These are phyloP conservation scores for Tolypeutes matacus DNA, from an alignment of 2,797 vertebrate genomes.

Conservation along the genomic window DNA sequence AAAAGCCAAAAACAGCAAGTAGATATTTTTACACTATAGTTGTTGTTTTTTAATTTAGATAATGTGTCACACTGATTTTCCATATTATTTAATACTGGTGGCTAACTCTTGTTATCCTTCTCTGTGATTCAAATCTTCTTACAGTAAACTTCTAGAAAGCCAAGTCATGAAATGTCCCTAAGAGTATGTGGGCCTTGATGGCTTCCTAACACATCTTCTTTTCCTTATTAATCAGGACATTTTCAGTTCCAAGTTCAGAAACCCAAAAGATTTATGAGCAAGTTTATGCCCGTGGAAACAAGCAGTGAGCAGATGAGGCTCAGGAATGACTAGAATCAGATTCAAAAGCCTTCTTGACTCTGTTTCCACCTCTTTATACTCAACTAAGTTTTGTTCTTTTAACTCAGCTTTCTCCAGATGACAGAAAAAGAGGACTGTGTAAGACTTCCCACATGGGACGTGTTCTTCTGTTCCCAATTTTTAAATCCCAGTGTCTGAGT, in stretches of 20 bases:
- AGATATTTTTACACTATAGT: not conserved
- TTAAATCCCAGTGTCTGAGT: not conserved
- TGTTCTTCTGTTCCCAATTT: not conserved
- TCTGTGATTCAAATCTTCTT: not conserved
- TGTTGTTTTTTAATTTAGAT: not conserved
- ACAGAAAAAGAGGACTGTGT: not conserved
- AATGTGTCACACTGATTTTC: not conserved
- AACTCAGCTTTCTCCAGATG: not conserved
- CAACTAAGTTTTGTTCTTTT: not conserved
- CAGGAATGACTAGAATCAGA: not conserved
- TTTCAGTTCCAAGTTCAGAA: not conserved
- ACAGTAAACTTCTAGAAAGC: not conserved
- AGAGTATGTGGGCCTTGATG: not conserved
- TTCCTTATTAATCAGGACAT: not conserved
- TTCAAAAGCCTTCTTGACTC: not conserved
- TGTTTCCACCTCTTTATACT: not conserved
- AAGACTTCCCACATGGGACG: not conserved
- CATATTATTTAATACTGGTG: not conserved
- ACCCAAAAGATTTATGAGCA: not conserved
- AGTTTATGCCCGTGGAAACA: not conserved
- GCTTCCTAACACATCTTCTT: not conserved
- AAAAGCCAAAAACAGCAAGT: not conserved
- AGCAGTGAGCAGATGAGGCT: not conserved
- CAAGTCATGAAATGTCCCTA: not conserved
- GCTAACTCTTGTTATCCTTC: not conserved